These are phyloP conservation scores for Scaptomyza parva DNA, from an alignment of 2,888 invertebrate species.

Conservation along the genomic window DNA sequence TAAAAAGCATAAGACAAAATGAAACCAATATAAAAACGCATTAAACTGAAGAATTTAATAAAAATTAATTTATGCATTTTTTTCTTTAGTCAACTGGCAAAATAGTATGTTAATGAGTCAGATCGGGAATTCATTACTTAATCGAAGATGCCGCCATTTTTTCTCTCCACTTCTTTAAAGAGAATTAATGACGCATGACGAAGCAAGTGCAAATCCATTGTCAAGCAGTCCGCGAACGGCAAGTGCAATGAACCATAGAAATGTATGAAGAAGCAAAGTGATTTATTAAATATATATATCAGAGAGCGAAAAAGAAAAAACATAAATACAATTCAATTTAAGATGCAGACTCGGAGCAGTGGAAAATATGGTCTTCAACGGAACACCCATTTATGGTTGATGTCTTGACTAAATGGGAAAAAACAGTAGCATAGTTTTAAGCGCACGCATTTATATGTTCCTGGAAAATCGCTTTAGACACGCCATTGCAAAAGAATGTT, in stretches of 20 bases:
- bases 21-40: slow-evolving; percentile 68
- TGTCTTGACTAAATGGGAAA: neutral
- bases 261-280: slow-evolving; percentile 4
- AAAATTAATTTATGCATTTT: slow-evolving; percentile 58
- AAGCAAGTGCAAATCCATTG: slow-evolving; percentile 57
- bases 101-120: slow-evolving; percentile 16
- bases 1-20: slow-evolving; percentile 67
- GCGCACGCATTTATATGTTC: too few species aligned
- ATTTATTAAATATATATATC: slow-evolving; percentile 12
- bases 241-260: slow-evolving; percentile 18
- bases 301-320: neutral
- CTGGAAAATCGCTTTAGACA: neutral
- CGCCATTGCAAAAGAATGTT: neutral
- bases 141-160: slow-evolving; percentile 7
- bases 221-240: slow-evolving; percentile 22
- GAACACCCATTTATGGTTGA: neutral
- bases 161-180: neutral
- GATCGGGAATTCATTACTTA: slow-evolving; percentile 35
- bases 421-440: neutral
- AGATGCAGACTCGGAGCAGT: neutral
- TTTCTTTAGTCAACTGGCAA: neutral
- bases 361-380: neutral
- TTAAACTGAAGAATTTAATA: slow-evolving; percentile 77
- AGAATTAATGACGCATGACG: slow-evolving; percentile 41
- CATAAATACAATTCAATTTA: slow-evolving; percentile 6